phyloP scores from a whole-genome alignment of 2,888 invertebrate species.

The Erebia epiphron region DNA sequence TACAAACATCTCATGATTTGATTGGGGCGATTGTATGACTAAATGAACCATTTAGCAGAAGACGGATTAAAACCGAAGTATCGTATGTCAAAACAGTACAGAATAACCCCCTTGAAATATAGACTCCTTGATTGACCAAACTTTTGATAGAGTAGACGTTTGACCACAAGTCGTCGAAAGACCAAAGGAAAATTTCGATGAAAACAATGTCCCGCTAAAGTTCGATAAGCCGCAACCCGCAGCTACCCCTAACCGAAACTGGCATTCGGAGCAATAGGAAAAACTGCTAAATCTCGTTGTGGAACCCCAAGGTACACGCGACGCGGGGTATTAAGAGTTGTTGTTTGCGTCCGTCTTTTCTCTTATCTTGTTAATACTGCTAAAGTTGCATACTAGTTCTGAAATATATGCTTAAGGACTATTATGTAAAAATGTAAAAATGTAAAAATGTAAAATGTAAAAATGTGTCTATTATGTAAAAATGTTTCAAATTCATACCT shows the following conservation, averaged over 20 bases:
- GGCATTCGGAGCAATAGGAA: conserved; percentile 70
- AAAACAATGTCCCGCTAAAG: conserved; percentile 48
- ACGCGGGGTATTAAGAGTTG: conserved; percentile 50
- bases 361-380: conserved; percentile 27
- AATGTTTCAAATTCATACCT: no score
- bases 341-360: conserved; percentile 42
- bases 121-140: conserved; percentile 5
- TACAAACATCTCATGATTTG: no score
- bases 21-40: no score
- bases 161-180: conserved; percentile 27
- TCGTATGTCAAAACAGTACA: not conserved
- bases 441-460: no score
- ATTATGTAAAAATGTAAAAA: no score
- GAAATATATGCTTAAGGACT: not conserved
- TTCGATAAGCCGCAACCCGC: conserved; percentile 53
- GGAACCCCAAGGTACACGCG: conserved; percentile 69
- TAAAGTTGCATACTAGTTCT: not conserved
- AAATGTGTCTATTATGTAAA: no score
- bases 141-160: conserved; percentile 44
- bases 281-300: conserved; percentile 74
- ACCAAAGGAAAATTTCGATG: conserved; percentile 31
- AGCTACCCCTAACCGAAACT: conserved; percentile 60
- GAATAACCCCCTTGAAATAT: not conserved
- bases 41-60: no score
- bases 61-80: not conserved